A percentile compares a stretch with the other conserved stretches of the same genome.
Evolutionary conservation across 2,888 invertebrate genomes (phyloP).

Genomic region (Rotaria socialis): DNA sequence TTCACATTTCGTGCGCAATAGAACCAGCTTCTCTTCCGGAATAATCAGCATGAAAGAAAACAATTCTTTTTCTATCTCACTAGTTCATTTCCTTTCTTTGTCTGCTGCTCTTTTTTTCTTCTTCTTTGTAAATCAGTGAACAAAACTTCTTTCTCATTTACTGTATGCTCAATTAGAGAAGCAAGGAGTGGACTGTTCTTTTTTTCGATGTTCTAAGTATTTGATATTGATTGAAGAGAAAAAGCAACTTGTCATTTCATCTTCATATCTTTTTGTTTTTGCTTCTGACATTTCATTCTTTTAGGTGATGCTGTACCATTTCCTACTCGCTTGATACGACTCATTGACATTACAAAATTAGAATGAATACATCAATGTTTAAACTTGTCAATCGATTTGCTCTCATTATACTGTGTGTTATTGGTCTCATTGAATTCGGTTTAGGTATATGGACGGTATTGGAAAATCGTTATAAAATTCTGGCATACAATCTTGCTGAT

Average conservation of each 20-base stretch:
- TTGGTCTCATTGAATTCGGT: background rate
- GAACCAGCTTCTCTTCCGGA: background rate
- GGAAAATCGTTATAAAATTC: background rate
- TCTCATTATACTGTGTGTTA: background rate
- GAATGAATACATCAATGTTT: background rate
- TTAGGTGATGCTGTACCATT: background rate
- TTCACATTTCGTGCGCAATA: background rate
- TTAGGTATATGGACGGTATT: constrained; percentile 1
- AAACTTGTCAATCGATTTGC: background rate
- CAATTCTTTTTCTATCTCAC: background rate
- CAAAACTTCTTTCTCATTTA: background rate
- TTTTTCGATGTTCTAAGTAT: too few species aligned
- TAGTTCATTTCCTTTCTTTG: background rate
- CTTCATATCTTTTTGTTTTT: too few species aligned
- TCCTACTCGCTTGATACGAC: background rate
- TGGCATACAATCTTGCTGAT: constrained; percentile 22
- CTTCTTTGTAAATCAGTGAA: background rate
- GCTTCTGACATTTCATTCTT: background rate
- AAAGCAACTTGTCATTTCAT: background rate
- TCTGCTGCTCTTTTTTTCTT: background rate
- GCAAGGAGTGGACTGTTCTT: too few species aligned
- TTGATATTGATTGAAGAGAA: too few species aligned
- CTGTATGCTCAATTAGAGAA: background rate
- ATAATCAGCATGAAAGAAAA: background rate
- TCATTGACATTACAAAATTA: too few species aligned